A percentile compares a stretch with the other conserved stretches of the same genome.
Evolutionary conservation across 2,113 vertebrate species (phyloP).

Genomic region (Ifrita kowaldi): DNA sequence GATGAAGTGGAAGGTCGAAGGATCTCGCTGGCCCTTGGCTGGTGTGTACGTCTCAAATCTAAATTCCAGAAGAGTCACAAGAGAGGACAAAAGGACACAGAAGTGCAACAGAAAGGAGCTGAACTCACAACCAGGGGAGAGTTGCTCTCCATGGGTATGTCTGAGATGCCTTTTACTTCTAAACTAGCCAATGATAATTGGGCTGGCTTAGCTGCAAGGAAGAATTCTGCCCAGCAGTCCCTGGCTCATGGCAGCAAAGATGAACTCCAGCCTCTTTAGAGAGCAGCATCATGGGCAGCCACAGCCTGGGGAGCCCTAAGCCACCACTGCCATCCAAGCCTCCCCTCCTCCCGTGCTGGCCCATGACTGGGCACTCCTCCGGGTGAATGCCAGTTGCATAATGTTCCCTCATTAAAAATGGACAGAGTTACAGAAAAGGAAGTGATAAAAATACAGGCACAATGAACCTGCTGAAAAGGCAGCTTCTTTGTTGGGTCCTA

Average conservation of each 20-base stretch:
- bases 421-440: not conserved
- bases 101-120: not conserved
- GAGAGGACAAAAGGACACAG: not conserved
- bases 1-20: not conserved
- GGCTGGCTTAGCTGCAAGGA: not conserved
- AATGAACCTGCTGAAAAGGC: not conserved
- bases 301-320: not conserved
- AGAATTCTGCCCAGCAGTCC: not conserved
- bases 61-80: not conserved
- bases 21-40: not conserved
- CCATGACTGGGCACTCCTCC: rapidly evolving
- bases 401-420: not conserved
- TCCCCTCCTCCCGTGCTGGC: not conserved
- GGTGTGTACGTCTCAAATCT: rapidly evolving
- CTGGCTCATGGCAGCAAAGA: not conserved
- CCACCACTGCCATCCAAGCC: not conserved
- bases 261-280: rapidly evolving
- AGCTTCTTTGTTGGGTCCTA: not conserved
- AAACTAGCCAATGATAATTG: not conserved
- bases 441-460: not conserved
- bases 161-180: not conserved
- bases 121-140: not conserved
- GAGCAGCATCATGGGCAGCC: not conserved
- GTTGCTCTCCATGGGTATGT: not conserved
- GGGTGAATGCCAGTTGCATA: not conserved